These are phyloP conservation scores for Pogonus chalceus DNA, from an alignment of 1,140 invertebrate species.

Conservation along the genomic window DNA sequence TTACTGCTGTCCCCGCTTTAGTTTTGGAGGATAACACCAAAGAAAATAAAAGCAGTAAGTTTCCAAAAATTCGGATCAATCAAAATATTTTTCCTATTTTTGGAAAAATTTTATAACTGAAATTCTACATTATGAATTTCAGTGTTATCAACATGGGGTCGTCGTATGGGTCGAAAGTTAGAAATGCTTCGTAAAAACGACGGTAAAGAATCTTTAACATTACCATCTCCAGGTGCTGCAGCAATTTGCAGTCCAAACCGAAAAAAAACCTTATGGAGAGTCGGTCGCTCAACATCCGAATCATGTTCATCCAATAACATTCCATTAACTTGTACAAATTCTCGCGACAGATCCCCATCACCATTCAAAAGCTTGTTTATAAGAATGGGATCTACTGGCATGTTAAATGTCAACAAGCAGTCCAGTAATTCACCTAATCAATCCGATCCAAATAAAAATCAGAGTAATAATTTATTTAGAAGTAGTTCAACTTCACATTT, in stretches of 20 bases:
- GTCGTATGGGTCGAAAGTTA: conserved; percentile 66
- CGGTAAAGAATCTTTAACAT: conserved; percentile 40
- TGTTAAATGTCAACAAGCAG: conserved; percentile 51
- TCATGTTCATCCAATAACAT: conserved; percentile 35
- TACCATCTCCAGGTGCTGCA: conserved; percentile 24
- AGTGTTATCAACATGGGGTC: conserved; percentile 70
- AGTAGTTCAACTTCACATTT: conserved; percentile 67
- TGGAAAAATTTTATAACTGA: conserved; percentile 15
- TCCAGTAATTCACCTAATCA: conserved; percentile 38
- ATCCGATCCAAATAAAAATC: conserved; percentile 31
- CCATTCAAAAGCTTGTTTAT: conserved; percentile 63
- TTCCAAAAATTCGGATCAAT: background rate
- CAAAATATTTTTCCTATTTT: background rate
- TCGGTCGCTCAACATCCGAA: conserved; percentile 39
- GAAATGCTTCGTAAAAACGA: conserved; percentile 61
- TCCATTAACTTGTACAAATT: conserved; percentile 37
- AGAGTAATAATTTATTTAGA: conserved; percentile 46
- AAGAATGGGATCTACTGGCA: conserved; percentile 63
- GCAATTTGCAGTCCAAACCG: conserved; percentile 37
- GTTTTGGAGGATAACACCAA: conserved; percentile 45
- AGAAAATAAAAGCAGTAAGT: conserved; percentile 24
- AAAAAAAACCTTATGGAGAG: conserved; percentile 39
- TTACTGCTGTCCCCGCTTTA: conserved; percentile 47
- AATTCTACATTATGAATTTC: too few species aligned
- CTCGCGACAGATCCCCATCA: conserved; percentile 46